Conservation (phyloP, 2,797 vertebrate species). For the Ctenopoma kingsleyae region DNA sequence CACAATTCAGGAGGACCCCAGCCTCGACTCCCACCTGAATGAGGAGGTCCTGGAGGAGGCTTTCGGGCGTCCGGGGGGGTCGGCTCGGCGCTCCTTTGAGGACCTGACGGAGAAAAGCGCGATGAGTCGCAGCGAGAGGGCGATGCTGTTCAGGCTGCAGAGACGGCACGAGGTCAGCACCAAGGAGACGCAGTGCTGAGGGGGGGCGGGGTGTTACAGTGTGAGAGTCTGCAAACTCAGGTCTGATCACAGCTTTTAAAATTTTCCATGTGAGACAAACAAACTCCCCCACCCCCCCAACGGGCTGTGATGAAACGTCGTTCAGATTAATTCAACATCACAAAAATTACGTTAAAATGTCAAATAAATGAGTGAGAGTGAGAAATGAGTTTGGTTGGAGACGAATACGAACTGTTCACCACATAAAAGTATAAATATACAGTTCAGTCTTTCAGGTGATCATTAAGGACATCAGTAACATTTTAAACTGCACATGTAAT, state of each 20-base stretch:
- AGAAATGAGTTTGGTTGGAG: not conserved
- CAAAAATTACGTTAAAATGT: not conserved
- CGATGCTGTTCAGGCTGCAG: constrained; percentile 81
- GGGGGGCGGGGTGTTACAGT: not conserved
- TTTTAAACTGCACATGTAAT: too few relatives aligned
- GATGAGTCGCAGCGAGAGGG: constrained; percentile 82
- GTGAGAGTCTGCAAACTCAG: too few relatives aligned
- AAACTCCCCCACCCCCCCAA: too few relatives aligned
- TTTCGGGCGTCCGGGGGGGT: constrained; percentile 82
- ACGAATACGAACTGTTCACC: too few relatives aligned
- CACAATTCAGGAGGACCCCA: constrained; percentile 95
- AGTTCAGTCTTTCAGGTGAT: too few relatives aligned
- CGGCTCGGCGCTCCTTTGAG: constrained; percentile 89
- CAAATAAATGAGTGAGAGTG: not conserved
- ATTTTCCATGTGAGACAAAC: too few relatives aligned
- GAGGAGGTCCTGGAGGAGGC: constrained; percentile 88
- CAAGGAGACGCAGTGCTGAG: constrained; percentile 96
- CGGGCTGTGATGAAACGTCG: too few relatives aligned
- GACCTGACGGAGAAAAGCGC: constrained; percentile 89
- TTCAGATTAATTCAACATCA: not conserved
- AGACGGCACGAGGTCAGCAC: constrained; percentile 88
- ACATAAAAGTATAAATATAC: too few relatives aligned
- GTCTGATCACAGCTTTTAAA: too few relatives aligned
- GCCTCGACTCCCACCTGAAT: constrained; percentile 88
- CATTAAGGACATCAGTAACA: too few relatives aligned